Evolutionary conservation across 1,140 invertebrate species (phyloP), one percentile per base, ranked within the genome.

Genomic region (Euura saliciscinereae): DNA sequence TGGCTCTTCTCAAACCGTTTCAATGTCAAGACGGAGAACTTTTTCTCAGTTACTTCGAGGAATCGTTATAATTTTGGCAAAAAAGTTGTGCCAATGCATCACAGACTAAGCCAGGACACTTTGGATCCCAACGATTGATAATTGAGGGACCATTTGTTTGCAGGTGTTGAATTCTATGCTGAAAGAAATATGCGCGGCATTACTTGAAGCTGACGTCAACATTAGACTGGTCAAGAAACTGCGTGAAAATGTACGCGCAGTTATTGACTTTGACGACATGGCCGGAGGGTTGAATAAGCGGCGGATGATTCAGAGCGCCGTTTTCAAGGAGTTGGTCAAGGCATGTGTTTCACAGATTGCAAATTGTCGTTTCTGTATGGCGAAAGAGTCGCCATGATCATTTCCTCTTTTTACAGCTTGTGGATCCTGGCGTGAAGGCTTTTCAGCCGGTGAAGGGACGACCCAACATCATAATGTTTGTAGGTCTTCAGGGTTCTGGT

Each of bases 251-350:
- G 97, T 99, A n/a, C 92, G 96, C 68, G 91, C 93, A 66, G 97
- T 98, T 72, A 99, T 99, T 88, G 97, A 99, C 89, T 99, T 99
- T 90, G 98, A 99, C 84, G 99, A 99, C 84, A 99, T 99, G 97
- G 98, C 98, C 83, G 98, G 96, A 68, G 99, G 99, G 28, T 91
- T 99, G 43, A 99, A 99, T 86, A 99, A 99, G 83, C 89, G 98
- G 44, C 90, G 98, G 69, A 98, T 99, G 96, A 99, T 99, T 82
- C 98, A 99, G 85, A 98, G 96, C 77, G 97, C 98, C 74, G 98
- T 99, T 2, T 99, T 99, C 84, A 97, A 98, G 87, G 98, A 99
- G 90, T 92, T 99, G 65, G 95, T 99, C 5, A 99, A 99, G 90
- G 96, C 97, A 89, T 74, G 71, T 77, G n/a, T 10, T 68, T 72